Conservation (phyloP, 2,797 vertebrate species). For the Sciurus vulgaris region DNA sequence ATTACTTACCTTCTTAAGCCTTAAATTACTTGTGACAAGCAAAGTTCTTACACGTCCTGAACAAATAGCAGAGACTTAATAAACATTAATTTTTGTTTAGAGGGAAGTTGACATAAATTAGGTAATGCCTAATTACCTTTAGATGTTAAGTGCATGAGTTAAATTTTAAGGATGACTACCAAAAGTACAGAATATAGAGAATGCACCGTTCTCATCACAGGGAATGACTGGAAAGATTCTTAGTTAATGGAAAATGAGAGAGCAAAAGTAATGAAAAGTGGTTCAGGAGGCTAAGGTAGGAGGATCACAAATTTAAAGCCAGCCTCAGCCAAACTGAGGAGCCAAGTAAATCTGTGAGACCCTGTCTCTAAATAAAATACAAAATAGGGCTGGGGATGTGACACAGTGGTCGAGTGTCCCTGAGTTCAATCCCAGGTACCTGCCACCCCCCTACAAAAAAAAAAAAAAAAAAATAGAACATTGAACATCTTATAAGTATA, state of each 20-base stretch:
- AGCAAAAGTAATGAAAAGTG: neutral
- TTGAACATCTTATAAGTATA: neutral
- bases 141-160: neutral
- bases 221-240: neutral
- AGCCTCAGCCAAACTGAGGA: no score
- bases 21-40: slow-evolving; percentile 34
- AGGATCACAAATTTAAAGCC: no score
- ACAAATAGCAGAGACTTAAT: neutral
- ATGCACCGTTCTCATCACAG: neutral
- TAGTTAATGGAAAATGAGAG: slow-evolving; percentile 11
- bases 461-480: no score
- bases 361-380: no score
- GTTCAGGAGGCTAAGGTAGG: neutral
- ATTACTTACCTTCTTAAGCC: neutral
- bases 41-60: neutral
- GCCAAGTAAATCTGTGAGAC: no score
- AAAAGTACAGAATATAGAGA: neutral
- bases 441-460: no score
- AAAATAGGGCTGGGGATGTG: no score
- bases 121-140: neutral
- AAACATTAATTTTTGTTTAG: neutral
- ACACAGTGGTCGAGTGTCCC: no score
- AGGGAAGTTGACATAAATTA: neutral
- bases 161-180: slow-evolving; percentile 20
- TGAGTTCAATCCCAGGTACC: no score